A percentile compares a stretch with the other conserved stretches of the same genome.
phyloP scores from a whole-genome alignment of 1,140 invertebrate species.

The Subanguina moxae region DNA sequence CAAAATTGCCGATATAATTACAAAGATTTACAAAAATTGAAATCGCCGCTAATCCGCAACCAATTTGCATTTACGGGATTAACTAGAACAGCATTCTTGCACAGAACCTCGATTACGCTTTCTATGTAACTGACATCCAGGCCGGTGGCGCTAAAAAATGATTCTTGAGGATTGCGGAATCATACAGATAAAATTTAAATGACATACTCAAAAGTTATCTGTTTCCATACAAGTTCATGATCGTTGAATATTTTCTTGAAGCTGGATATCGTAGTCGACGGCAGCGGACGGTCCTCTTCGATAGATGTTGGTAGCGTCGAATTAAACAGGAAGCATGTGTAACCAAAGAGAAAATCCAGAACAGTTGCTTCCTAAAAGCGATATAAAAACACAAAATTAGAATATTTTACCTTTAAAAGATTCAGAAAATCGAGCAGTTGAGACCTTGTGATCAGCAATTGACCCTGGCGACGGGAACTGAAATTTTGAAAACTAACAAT shows the following conservation, averaged over 20 bases:
- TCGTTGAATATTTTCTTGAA: background rate
- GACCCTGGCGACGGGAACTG: background rate
- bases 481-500: slow-evolving; percentile 4
- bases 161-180: background rate
- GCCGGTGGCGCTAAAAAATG: background rate
- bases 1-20: too few species aligned
- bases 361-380: slow-evolving; percentile 2
- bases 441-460: slow-evolving; percentile 7
- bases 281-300: background rate
- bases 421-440: slow-evolving; percentile 15
- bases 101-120: slow-evolving; percentile 25
- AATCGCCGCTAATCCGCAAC: slow-evolving; percentile 25
- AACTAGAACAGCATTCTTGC: slow-evolving; percentile 20
- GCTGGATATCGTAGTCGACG: background rate
- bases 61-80: slow-evolving; percentile 17
- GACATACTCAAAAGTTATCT: slow-evolving; percentile 1
- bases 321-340: background rate
- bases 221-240: slow-evolving; percentile 3
- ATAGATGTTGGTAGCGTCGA: background rate
- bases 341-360: slow-evolving; percentile 6
- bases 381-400: background rate
- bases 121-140: slow-evolving; percentile 22
- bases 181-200: background rate
- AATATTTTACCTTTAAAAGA: slow-evolving; percentile 11
- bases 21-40: slow-evolving; percentile 17